These are phyloP conservation scores for Drosophila sordidapex DNA, from an alignment of 2,888 invertebrate species.

Conservation along the genomic window DNA sequence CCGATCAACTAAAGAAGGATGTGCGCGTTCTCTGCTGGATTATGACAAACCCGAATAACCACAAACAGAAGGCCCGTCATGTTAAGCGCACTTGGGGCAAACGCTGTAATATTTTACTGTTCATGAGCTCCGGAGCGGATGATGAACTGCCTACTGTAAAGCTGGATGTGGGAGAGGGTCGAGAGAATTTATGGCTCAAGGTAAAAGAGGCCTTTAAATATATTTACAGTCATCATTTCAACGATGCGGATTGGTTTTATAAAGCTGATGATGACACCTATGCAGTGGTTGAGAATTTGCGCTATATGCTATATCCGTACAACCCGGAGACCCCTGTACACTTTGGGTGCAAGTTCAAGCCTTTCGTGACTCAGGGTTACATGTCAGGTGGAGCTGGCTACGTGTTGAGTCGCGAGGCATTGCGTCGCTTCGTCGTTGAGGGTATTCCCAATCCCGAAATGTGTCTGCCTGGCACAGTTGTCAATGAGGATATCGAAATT, in stretches of 20 bases:
- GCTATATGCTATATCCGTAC: conserved; percentile 14
- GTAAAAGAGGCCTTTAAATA: conserved; percentile 12
- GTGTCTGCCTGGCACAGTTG: not conserved
- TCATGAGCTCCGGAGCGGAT: too few relatives aligned
- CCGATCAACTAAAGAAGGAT: not conserved
- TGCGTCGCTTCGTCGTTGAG: not conserved
- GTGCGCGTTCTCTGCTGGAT: too few relatives aligned
- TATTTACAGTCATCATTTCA: conserved; percentile 3
- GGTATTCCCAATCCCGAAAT: conserved; percentile 6
- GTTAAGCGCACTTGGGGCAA: too few relatives aligned
- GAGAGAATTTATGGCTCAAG: not conserved
- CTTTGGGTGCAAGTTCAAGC: conserved; percentile 5
- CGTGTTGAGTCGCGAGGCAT: conserved; percentile 4
- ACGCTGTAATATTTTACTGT: too few relatives aligned
- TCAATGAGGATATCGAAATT: conserved; percentile 25
- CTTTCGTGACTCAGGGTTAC: not conserved
- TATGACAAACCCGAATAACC: too few relatives aligned
- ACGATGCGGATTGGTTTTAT: conserved; percentile 17
- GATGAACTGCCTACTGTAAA: too few relatives aligned
- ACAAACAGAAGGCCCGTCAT: too few relatives aligned
- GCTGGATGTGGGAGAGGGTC: too few relatives aligned
- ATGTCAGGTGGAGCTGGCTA: conserved; percentile 12
- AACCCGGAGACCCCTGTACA: conserved; percentile 5
- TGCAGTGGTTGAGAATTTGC: conserved; percentile 3
- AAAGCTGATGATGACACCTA: conserved; percentile 13